Evolutionary conservation across 2,888 invertebrate species (phyloP).

Genomic region (Watsonalla cultraria): DNA sequence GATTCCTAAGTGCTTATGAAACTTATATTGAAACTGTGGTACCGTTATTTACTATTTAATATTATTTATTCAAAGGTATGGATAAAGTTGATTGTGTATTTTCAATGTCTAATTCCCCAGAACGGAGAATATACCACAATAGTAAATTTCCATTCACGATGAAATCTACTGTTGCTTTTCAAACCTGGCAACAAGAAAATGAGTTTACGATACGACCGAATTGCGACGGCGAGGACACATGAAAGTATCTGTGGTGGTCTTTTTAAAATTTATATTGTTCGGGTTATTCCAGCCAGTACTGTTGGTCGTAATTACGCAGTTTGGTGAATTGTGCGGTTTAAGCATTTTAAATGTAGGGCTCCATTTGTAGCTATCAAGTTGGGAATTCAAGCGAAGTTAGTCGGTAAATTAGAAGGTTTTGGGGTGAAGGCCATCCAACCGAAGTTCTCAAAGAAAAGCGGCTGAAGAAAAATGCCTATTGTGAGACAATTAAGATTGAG

Average conservation of each 20-base stretch:
- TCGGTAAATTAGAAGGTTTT: neutral
- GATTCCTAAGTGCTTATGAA: no score
- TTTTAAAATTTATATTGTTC: slow-evolving; percentile 1
- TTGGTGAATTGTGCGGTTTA: neutral
- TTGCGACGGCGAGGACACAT: slow-evolving; percentile 31
- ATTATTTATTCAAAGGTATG: no score
- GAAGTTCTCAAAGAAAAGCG: neutral
- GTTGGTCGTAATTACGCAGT: neutral
- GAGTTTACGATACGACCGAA: slow-evolving; percentile 52
- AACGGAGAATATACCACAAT: neutral
- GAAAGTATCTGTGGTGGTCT: neutral
- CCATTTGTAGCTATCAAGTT: neutral
- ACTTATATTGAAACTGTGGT: no score
- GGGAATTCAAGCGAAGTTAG: neutral
- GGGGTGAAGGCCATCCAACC: neutral
- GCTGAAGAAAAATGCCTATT: neutral
- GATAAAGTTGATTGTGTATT: no score
- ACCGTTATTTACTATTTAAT: no score
- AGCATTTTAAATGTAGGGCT: neutral
- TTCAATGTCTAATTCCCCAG: no score
- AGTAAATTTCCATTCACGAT: slow-evolving; percentile 28
- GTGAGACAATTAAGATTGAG: no score
- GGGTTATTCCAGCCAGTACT: neutral
- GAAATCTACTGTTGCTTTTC: slow-evolving; percentile 30
- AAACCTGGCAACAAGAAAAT: slow-evolving; percentile 34